Evolutionary conservation across 2,113 vertebrate genomes (phyloP).

Genomic region (Halichoeres trimaculatus): DNA sequence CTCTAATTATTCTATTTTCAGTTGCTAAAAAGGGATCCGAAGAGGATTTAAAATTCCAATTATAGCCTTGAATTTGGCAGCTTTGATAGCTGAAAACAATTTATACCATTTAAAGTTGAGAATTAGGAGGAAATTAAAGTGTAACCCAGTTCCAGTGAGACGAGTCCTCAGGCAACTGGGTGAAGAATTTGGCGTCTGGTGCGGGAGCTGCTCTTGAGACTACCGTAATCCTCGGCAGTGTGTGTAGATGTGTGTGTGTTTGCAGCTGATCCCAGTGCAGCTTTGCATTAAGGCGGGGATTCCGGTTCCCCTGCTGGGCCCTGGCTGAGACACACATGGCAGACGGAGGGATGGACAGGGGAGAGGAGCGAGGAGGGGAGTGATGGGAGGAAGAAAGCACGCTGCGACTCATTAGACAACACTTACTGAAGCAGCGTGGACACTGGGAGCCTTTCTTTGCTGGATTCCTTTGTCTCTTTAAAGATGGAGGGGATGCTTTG

Average conservation of each 20-base stretch:
- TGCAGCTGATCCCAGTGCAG: slow-evolving; percentile 68
- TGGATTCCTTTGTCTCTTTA: neutral
- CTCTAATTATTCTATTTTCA: slow-evolving; percentile 76
- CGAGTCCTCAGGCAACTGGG: slow-evolving; percentile 57
- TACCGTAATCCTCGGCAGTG: slow-evolving; percentile 53
- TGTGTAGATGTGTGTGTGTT: slow-evolving; percentile 23
- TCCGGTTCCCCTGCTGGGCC: slow-evolving; percentile 65
- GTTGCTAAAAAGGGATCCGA: slow-evolving; percentile 69
- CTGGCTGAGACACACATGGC: slow-evolving; percentile 62
- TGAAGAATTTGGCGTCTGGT: slow-evolving; percentile 58
- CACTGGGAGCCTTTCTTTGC: slow-evolving; percentile 37
- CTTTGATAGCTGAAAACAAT: slow-evolving; percentile 76
- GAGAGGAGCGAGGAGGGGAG: slow-evolving; percentile 43
- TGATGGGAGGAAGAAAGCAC: slow-evolving; percentile 43
- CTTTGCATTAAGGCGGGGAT: slow-evolving; percentile 67
- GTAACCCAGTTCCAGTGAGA: slow-evolving; percentile 71
- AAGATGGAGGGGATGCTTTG: neutral
- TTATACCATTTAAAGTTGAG: slow-evolving; percentile 73
- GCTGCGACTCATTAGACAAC: slow-evolving; percentile 69
- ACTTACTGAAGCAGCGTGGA: slow-evolving; percentile 58
- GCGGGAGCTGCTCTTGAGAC: slow-evolving; percentile 54
- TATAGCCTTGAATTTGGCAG: slow-evolving; percentile 69
- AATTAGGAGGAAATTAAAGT: slow-evolving; percentile 76
- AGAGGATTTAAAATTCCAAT: slow-evolving; percentile 76
- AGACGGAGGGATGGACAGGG: slow-evolving; percentile 72